Evolutionary conservation across 2,113 vertebrate genomes (phyloP), one percentile per base, ranked within the genome.

Genomic region (Semnornis frantzii): DNA sequence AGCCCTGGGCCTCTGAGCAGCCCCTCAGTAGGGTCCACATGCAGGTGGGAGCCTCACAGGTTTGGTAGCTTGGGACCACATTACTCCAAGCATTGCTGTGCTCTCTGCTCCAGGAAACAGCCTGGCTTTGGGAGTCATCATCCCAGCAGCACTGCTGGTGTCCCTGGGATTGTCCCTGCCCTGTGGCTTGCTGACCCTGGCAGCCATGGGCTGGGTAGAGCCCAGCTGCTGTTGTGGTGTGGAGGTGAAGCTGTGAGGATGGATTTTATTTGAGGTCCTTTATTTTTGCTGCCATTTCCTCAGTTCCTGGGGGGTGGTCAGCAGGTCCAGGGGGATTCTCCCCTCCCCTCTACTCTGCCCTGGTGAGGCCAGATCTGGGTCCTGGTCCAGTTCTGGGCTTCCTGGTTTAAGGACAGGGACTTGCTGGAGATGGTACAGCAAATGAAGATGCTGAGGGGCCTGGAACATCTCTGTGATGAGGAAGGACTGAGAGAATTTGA

Each of bases 151-250:
- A 31, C 33, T 24, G 6, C 24, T 31, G 24, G 14, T 78, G 58
- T 48, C 57, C 50, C 54, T 65, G 78, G 25, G 48, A 16, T 74
- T 69, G 68, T 16, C 12, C 50, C 48, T 89, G 60, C 27, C 37
- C 37, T 44, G n/a, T 3, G 3, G 37, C 0, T 1, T 10, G 34
- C 69, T 6, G 19, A 3, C n/a, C 71, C 44, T 37, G 30, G 48
- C 18, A 75, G 33, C 20, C 12, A 23, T 42, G n/a, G 62, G 10
- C n/a, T 83, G 27, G 42, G 31, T 19, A 54, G 31, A 59, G 23
- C 19, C 34, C n/a, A 6, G 4, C 20, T 73, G 66, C 46, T 57
- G 65, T 10, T n/a, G 3, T 7, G 10, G 5, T 27, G 2, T 1
- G 21, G n/a, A 73, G 42, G 19, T 25, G 28, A 25, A 31, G 13